Base-by-base conservation (phyloP, 2,888 invertebrate species). In the Eubasilissa splendida region DNA sequence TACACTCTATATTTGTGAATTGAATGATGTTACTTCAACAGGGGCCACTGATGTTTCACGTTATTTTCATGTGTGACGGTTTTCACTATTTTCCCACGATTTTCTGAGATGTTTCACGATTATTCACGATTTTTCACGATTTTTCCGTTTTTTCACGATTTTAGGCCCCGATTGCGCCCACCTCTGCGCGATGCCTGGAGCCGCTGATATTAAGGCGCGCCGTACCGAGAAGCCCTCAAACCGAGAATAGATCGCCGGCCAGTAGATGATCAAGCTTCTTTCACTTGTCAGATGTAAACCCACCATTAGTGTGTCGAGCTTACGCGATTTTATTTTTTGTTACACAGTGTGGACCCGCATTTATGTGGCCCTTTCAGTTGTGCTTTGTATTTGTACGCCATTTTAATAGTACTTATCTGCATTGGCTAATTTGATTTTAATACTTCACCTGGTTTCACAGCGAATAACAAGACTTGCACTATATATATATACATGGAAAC, bases 201-300 rank as follows among this genome's bases (percentile, higher is more conserved):
- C 73, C 79, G 63, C 73, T 74, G 42, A 56, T 65, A 52, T 33
- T 79, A 31, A 73, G 71, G 60, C 73, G 79, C 65, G 73, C 63
- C 63, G 53, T 54, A 11, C 71, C 77, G 12, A 70, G 58, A 50
- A 70, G 77, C 58, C 71, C 77, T 12, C 68, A 58, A 53, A 70
- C 59, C 5, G 70, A 68, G 59, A 71, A 42, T 71, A 77, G 77
- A 59, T 50, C 77, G 12, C 77, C 77, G 5, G 58, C 77, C 50
- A 70, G 56, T 59, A 77, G 77, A 77, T 77, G 77, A 77, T 77
- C 71, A 42, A 77, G 60, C 75, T 60, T 71, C 14, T 70, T 58
- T 53, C 70, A 52, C 12, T n/a, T 77, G 50, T 77, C 68, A 22
- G 60, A 77, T 77, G 77, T 77, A 77, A 77, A 71, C 59, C 56